phyloP scores from a whole-genome alignment of 2,113 vertebrate genomes.

The Oreochromis aureus region DNA sequence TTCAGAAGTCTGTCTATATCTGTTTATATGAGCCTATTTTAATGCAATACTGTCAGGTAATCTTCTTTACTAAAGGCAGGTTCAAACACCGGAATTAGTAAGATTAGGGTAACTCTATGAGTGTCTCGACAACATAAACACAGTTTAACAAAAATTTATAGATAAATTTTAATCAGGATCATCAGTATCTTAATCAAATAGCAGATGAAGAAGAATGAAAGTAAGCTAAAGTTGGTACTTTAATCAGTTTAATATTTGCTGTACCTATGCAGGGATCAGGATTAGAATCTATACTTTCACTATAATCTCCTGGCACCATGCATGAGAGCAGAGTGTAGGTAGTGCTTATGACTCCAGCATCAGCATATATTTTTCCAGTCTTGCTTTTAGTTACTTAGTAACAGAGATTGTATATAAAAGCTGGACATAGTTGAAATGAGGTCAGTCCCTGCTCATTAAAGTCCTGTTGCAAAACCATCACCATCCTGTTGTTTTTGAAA shows the following conservation, averaged over 20 bases:
- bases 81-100: accelerated
- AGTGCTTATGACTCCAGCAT: background rate
- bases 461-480: background rate
- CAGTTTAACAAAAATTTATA: accelerated
- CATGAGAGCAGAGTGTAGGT: background rate
- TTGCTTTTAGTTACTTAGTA: background rate
- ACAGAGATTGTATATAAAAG: background rate
- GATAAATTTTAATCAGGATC: background rate
- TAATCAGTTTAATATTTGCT: background rate
- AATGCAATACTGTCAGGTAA: background rate
- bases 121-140: background rate
- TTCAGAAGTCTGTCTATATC: background rate
- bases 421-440: background rate
- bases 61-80: background rate
- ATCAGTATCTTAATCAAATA: accelerated
- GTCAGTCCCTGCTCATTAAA: background rate
- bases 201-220: background rate
- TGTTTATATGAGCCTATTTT: background rate
- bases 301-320: background rate
- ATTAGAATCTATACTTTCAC: background rate
- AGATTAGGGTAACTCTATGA: background rate
- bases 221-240: background rate
- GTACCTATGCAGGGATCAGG: background rate
- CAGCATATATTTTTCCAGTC: background rate
- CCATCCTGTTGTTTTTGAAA: background rate